Evolutionary conservation across 1,140 invertebrate genomes (phyloP).

Genomic region (Neomicropteryx cornuta): DNA sequence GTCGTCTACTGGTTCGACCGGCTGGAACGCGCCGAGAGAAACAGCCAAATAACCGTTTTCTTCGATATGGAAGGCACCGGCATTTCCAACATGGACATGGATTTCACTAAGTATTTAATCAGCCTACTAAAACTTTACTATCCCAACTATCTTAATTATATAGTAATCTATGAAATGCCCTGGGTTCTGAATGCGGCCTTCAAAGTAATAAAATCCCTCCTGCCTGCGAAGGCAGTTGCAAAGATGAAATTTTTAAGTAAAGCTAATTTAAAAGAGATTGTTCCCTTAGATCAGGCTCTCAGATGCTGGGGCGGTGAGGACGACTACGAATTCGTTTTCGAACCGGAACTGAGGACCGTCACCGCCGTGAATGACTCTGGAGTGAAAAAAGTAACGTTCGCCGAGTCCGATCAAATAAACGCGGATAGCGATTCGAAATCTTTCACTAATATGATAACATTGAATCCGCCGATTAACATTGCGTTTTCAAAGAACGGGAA

Average conservation of each 20-base stretch:
- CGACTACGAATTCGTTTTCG: constrained; percentile 60
- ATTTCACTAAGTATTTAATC: constrained; percentile 76
- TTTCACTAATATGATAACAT: constrained; percentile 33
- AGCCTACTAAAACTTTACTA: constrained; percentile 82
- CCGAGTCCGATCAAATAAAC: too few relatives aligned
- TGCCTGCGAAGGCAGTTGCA: constrained; percentile 80
- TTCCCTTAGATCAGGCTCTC: constrained; percentile 62
- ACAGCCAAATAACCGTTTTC: constrained; percentile 70
- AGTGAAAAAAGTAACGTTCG: constrained; percentile 41
- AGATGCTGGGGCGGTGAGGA: constrained; percentile 79
- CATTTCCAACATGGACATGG: constrained; percentile 79
- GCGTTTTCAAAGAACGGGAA: constrained; percentile 50
- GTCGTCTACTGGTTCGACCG: constrained; percentile 85
- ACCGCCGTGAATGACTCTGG: constrained; percentile 21
- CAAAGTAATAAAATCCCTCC: constrained; percentile 81
- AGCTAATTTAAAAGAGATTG: constrained; percentile 62
- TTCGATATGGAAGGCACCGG: constrained; percentile 85
- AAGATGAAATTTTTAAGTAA: constrained; percentile 85
- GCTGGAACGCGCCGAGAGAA: constrained; percentile 64
- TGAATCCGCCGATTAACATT: constrained; percentile 48
- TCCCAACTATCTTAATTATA: constrained; percentile 82
- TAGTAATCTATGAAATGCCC: constrained; percentile 88
- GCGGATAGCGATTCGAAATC: constrained; percentile 25
- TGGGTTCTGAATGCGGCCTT: constrained; percentile 91
- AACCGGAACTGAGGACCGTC: constrained; percentile 41